Base-by-base conservation (phyloP, 2,797 vertebrate species). In the Catostomus latipinnis region DNA sequence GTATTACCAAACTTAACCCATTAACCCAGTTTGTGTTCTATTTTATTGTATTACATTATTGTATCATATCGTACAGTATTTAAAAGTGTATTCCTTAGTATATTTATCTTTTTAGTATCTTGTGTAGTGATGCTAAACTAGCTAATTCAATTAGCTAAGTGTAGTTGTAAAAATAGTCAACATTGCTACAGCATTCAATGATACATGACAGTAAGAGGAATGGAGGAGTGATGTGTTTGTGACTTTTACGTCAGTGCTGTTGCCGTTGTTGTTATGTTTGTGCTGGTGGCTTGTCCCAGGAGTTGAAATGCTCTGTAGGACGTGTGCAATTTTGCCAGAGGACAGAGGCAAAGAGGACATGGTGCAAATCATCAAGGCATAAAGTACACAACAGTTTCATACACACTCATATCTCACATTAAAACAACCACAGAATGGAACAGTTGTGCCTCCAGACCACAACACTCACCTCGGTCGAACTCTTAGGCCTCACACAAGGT, bases 331-430 rank as follows among this genome's bases (percentile, higher is more conserved):
- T 62, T 48, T 66, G 49, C 82, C 72, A 7, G 73, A 82, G 63
- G 80, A 76, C n/a, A 52, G 58, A 74, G 45, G 67, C 67, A 54
- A 81, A 74, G 61, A 78, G 56, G 80, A 62, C 82, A 81, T 45
- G 34, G 53, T 45, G 49, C 53, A 49, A 79, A 82, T 71, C 67
- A 45, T 18, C 46, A 68, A 71, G 69, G 34, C 73, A 54, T 54
- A 76, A 75, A 71, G 57, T 12, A 70, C 72, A 69, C 58, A 76
- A 46, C 52, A 70, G 14, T 43, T 57, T 50, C 12, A 62, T 65
- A 70, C 9, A 8, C 18, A 18, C 53, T 53, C 43, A 22, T 43
- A 66, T 62, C 70, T 68, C 54, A 48, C 45, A 62, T 72, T 57
- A 70, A 65, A 57, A 66, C 57, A 10, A 5, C 54, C 74, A 70